Evolutionary conservation across 2,113 vertebrate species (phyloP).

Genomic region (Platysteira castanea): DNA sequence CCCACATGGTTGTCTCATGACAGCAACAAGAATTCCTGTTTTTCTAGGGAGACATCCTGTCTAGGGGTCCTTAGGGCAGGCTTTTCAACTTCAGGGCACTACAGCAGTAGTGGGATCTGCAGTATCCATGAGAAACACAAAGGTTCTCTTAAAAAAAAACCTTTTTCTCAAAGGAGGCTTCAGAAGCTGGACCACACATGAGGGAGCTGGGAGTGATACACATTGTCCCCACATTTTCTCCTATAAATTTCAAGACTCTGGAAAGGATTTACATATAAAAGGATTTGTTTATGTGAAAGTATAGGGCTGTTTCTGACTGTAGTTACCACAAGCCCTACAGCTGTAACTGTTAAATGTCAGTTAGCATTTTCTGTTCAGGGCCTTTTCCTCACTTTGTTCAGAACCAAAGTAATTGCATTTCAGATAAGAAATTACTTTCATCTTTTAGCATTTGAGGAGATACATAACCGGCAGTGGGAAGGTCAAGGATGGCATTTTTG

Average conservation of each 20-base stretch:
- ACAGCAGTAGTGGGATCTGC: neutral
- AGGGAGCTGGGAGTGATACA: neutral
- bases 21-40: neutral
- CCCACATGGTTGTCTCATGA: neutral
- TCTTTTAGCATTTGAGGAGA: neutral
- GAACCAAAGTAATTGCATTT: neutral
- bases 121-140: neutral
- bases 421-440: neutral
- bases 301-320: neutral
- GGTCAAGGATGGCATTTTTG: neutral
- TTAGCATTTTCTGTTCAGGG: neutral
- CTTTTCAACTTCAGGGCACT: neutral
- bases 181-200: neutral
- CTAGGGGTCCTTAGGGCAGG: neutral
- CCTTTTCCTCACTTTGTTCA: neutral
- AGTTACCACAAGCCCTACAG: neutral
- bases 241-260: neutral
- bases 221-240: neutral
- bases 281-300: neutral
- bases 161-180: neutral
- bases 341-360: neutral
- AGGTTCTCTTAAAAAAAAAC: neutral
- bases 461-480: accelerated
- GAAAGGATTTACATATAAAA: neutral
- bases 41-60: neutral